These are phyloP conservation scores for Pinna nobilis DNA, from an alignment of 1,140 invertebrate genomes.

Conservation along the genomic window DNA sequence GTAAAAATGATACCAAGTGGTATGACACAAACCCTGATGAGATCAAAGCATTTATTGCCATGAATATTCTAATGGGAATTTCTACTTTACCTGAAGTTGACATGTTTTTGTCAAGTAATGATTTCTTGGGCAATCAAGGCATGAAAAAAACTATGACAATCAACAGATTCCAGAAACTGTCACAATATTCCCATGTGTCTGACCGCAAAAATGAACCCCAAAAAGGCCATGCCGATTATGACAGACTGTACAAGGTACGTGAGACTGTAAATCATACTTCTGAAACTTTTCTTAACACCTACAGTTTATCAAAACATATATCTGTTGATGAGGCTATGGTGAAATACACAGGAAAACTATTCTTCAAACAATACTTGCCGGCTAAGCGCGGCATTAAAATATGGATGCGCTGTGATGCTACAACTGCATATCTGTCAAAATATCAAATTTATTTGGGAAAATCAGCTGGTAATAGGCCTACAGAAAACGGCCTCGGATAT, in stretches of 20 bases:
- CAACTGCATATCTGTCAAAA: constrained; percentile 34
- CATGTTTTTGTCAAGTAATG: constrained; percentile 38
- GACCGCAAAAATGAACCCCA: constrained; percentile 17
- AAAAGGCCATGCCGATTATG: constrained; percentile 24
- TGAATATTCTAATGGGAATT: constrained; percentile 41
- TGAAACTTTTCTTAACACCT: constrained; percentile 22
- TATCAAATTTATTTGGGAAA: constrained; percentile 38
- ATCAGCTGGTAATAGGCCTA: not conserved
- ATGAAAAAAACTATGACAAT: constrained; percentile 36
- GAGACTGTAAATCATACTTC: constrained; percentile 38
- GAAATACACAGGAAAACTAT: constrained; percentile 71
- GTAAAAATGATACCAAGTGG: constrained; percentile 12
- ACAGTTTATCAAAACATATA: constrained; percentile 28
- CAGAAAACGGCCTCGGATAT: constrained; percentile 25
- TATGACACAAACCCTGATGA: constrained; percentile 11
- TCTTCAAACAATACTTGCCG: constrained; percentile 73
- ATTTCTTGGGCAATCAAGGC: constrained; percentile 25
- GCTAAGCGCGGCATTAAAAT: constrained; percentile 74
- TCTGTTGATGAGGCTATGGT: constrained; percentile 74
- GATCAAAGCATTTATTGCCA: constrained; percentile 11
- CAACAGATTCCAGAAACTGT: constrained; percentile 42
- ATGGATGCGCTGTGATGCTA: constrained; percentile 50
- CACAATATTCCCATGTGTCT: constrained; percentile 45
- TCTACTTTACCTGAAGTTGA: constrained; percentile 3
- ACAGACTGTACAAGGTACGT: constrained; percentile 47